These are phyloP conservation scores for Julus scanicus DNA, from an alignment of 2,888 invertebrate species.

Conservation along the genomic window DNA sequence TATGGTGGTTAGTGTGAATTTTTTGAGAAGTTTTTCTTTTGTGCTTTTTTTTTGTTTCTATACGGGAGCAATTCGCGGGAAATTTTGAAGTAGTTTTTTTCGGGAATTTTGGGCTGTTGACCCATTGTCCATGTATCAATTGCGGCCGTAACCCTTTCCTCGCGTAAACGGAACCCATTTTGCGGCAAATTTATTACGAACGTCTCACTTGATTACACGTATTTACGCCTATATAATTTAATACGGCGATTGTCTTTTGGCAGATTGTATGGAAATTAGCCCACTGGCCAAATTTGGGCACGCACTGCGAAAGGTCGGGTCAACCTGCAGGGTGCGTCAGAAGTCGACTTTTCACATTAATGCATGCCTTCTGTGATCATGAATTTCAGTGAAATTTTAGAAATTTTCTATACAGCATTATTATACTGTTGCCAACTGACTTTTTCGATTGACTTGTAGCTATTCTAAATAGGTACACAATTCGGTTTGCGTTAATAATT, in stretches of 20 bases:
- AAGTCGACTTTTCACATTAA: no score
- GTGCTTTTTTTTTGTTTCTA: constrained; percentile 18
- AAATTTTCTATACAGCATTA: no score
- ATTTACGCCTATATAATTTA: constrained; percentile 24
- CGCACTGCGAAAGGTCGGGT: background rate
- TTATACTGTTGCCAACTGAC: no score
- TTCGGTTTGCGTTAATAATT: no score
- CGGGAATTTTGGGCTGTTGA: constrained; percentile 39
- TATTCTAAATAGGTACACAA: no score
- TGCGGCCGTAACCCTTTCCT: constrained; percentile 1
- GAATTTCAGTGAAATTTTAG: no score
- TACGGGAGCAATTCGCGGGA: background rate
- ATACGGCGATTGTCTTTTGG: constrained; percentile 31
- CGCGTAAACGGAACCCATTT: background rate
- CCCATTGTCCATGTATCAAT: background rate
- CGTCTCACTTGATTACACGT: background rate
- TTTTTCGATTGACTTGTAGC: no score
- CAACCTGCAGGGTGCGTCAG: background rate
- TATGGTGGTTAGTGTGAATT: background rate
- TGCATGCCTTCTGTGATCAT: no score
- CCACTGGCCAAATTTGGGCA: constrained; percentile 1
- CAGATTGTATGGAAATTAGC: constrained; percentile 15
- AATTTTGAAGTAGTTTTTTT: background rate
- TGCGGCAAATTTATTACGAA: constrained; percentile 5
- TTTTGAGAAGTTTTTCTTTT: background rate